Percentiles rank a stretch among this genome's conserved stretches.
Evolutionary conservation across 2,113 vertebrate species (phyloP).

Genomic region (Orycteropus afer): DNA sequence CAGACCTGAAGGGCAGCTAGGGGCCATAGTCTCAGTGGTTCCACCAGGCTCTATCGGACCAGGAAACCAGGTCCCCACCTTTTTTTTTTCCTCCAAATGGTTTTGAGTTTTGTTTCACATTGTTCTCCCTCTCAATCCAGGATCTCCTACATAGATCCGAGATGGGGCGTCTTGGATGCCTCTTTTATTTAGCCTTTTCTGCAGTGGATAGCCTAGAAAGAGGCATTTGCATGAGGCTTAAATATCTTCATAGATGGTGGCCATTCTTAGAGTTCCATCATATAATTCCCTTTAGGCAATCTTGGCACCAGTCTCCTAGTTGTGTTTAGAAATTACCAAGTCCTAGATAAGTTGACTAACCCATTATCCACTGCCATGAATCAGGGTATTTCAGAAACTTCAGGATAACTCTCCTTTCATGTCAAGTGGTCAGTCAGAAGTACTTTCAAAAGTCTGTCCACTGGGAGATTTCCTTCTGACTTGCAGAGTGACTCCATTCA

Average conservation of each 20-base stretch:
- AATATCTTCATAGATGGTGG: not conserved
- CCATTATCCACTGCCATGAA: not conserved
- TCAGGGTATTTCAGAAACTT: not conserved
- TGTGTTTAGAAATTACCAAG: not conserved
- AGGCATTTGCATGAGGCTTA: not conserved
- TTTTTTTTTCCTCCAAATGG: no score
- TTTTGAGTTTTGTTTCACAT: no score
- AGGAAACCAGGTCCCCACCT: no score
- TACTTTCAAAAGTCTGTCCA: not conserved
- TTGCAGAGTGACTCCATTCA: not conserved
- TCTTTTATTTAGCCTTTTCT: not conserved
- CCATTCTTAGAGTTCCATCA: not conserved
- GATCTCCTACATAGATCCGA: no score
- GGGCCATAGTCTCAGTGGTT: no score
- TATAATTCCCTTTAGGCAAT: not conserved
- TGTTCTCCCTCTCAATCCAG: no score
- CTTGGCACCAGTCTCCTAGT: not conserved
- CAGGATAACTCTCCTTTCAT: not conserved
- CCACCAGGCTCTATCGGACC: no score
- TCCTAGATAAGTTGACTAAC: not conserved
- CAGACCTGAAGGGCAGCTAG: no score
- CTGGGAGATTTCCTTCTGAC: not conserved
- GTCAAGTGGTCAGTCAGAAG: not conserved
- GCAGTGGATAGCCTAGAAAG: not conserved
- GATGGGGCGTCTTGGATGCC: rapidly evolving